A percentile compares a stretch with the other conserved stretches of the same genome.
phyloP scores from a whole-genome alignment of 2,113 vertebrate genomes.

The Prionailurus viverrinus region DNA sequence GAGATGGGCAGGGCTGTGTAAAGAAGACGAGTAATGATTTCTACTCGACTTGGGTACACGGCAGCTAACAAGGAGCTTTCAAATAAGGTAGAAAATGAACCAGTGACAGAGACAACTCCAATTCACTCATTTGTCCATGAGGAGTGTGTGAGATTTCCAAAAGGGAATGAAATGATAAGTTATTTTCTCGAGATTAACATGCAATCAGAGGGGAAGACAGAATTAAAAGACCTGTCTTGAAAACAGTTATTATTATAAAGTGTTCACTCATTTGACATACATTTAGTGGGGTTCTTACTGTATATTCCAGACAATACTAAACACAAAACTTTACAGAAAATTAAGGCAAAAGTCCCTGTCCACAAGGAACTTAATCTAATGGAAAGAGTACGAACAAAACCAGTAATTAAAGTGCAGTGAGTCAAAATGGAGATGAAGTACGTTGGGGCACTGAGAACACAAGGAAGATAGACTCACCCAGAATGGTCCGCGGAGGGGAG shows the following conservation, averaged over 20 bases:
- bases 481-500: neutral
- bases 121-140: neutral
- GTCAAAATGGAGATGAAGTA: neutral
- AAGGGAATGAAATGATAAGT: neutral
- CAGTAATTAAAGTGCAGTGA: neutral
- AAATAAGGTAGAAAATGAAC: neutral
- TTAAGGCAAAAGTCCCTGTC: neutral
- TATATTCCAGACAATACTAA: neutral
- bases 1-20: rapidly evolving
- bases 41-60: neutral
- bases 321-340: neutral
- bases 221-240: neutral
- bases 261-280: neutral
- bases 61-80: neutral
- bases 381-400: neutral
- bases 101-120: neutral
- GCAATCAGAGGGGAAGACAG: neutral
- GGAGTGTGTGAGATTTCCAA: neutral
- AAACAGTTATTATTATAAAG: neutral
- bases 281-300: neutral
- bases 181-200: neutral
- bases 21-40: neutral
- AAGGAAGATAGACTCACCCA: neutral
- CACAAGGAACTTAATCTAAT: neutral
- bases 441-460: neutral